Base-by-base conservation (phyloP, 2,797 vertebrate species). In the Hipposideros larvatus region DNA sequence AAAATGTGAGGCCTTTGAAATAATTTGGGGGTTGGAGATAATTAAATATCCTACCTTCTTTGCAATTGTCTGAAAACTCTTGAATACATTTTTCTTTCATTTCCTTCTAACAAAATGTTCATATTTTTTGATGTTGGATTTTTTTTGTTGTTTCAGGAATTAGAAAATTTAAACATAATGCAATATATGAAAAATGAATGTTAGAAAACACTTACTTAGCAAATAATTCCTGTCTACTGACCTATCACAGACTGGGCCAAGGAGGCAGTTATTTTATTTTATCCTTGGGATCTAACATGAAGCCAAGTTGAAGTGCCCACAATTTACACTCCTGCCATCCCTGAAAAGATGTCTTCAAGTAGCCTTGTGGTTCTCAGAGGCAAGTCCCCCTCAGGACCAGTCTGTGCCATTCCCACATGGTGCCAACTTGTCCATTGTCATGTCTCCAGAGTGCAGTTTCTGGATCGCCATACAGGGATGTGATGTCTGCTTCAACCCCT, bases 81-180 rank as follows among this genome's bases (percentile, higher is more conserved):
- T 19, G 16, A 15, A 34, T 53, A 61, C 14, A 74, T 55, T 92
- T 94, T 94, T 88, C 26, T 94, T 94, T 88, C 22, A 75, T 74
- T 97, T 94, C 4, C 22, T 93, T 85, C 34, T 94, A 94, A 77
- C 80, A 61, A 87, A 26, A 48, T 73, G 10, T 34, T 84, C 19
- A 51, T 46, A 74, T 92, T 78, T 13, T 68, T 94, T 94, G 5
- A 87, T 70, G 59, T 19, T 94, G 46, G 6, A 48, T 37, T 88
- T 96, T 91, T 96, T 92, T 57, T 43, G 34, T 77, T 92, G 6
- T 74, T 90, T 57, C 0, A 92, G 7, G n/a, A 87, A 82, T 63
- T 94, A 16, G 19, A 94, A 94, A 90, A 2, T 18, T 28, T 28
- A 2, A 1, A 57, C 80, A 57, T 31, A 31, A 66, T 31, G 5